Percentiles rank a stretch among this genome's conserved stretches.
Evolutionary conservation across 2,113 vertebrate species (phyloP).

Genomic region (Mystacornis crossleyi): DNA sequence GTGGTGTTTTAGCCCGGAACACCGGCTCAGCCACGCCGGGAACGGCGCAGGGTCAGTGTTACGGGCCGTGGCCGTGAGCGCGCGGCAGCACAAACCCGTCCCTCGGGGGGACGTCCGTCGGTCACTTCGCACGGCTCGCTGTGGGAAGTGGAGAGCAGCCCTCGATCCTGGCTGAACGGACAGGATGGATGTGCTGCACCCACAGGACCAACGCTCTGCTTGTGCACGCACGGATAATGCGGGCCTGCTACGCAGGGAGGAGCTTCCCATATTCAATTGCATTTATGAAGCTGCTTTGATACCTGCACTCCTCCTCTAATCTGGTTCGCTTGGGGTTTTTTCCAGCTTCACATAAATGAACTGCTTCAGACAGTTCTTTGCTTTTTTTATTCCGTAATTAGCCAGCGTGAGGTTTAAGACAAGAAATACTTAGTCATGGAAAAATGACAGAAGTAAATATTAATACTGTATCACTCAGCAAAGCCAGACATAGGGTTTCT

Average conservation of each 20-base stretch:
- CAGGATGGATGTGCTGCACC: background rate
- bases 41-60: background rate
- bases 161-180: background rate
- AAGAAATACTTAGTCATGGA: slow-evolving; percentile 19
- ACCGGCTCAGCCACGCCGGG: background rate
- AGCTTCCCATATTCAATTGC: background rate
- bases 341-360: background rate
- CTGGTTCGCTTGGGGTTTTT: background rate
- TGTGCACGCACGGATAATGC: background rate
- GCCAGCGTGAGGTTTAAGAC: background rate
- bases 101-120: background rate
- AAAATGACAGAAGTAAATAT: slow-evolving; percentile 43
- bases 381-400: background rate
- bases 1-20: background rate
- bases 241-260: background rate
- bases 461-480: background rate
- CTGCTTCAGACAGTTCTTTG: background rate
- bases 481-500: slow-evolving; percentile 23
- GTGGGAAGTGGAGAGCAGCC: background rate
- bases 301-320: background rate
- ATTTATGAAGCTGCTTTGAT: background rate
- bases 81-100: background rate
- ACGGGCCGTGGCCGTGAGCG: background rate
- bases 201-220: background rate
- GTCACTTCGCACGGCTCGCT: background rate